These are phyloP conservation scores for Periophthalmus magnuspinnatus DNA, from an alignment of 2,797 vertebrate species.

Conservation along the genomic window DNA sequence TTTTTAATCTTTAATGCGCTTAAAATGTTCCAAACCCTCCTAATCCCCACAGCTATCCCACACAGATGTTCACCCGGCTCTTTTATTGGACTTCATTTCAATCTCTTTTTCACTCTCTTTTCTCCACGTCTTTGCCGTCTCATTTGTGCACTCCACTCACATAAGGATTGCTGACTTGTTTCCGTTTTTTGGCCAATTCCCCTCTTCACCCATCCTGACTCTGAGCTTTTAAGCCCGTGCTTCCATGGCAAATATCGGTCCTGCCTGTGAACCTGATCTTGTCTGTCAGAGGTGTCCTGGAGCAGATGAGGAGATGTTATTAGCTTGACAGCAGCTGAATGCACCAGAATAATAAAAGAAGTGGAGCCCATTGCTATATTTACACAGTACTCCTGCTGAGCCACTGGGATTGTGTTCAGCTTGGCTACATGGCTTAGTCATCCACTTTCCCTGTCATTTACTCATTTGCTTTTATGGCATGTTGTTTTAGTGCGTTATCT, in stretches of 20 bases:
- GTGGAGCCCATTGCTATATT: constrained; percentile 35
- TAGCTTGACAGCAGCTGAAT: constrained; percentile 20
- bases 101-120: constrained; percentile 35
- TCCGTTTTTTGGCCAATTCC: constrained; percentile 31
- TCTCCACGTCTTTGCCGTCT: constrained; percentile 30
- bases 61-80: constrained; percentile 67
- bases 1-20: constrained; percentile 77
- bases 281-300: constrained; percentile 17
- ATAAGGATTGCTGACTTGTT: constrained; percentile 32
- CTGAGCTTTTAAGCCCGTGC: constrained; percentile 22
- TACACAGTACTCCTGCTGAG: constrained; percentile 43
- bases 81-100: constrained; percentile 70
- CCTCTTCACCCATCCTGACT: constrained; percentile 38
- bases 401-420: constrained; percentile 32
- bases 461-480: background rate
- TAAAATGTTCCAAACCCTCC: constrained; percentile 70
- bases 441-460: constrained; percentile 20
- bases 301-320: constrained; percentile 10
- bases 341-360: constrained; percentile 56
- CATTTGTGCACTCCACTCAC: constrained; percentile 20
- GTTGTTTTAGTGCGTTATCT: background rate
- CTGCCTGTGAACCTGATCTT: constrained; percentile 21
- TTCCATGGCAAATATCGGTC: constrained; percentile 28
- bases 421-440: constrained; percentile 24
- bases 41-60: constrained; percentile 71